Base-by-base conservation (phyloP, 1,140 invertebrate genomes). In the Piezodorus guildinii region DNA sequence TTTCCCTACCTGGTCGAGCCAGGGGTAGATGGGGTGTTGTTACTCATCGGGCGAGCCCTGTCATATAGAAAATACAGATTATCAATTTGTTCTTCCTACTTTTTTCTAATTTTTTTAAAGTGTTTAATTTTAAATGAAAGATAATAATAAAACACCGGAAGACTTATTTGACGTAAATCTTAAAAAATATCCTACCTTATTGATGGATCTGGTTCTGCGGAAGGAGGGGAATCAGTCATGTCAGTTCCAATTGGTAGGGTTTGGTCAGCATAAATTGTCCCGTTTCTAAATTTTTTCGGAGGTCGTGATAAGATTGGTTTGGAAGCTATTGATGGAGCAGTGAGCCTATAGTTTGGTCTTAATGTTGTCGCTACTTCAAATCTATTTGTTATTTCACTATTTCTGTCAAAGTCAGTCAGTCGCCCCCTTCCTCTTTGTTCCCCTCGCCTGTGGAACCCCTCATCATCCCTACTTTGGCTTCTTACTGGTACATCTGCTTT, bases 31-130 rank as follows among this genome's bases (percentile, higher is more conserved):
- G 70, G 70, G 64, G 60, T 69, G 30, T 69, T 56, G 52, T 56
- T 16, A 51, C 68, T 67, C 27, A 67, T 68, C 34, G 71, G 71
- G 65, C 70, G 69, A 44, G 69, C 63, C 71, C 71, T 72, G 70
- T 67, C 21, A 59, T 61, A 44, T 60, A 60, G 16, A 44, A 60
- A 60, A 43, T n/a, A 60, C 5, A 60, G 3, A 60, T 60, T 60
- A 60, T 56, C 23, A 16, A 23, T 23, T 25, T 56, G 19, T 56
- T 56, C 23, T 56, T 21, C 15, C 23, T 56, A 23, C 6, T 56
- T 23, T 52, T 23, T 25, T 56, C 15, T 23, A 23, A 21, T 56
- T 23, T 25, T 27, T 56, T 56, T 23, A 3, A 10, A 23, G 15
- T 56, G 23, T 56, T 56, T 56, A 56, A 4, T 9, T 23, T 56